These are phyloP conservation scores for Drosophila kokeensis DNA, from an alignment of 2,888 invertebrate genomes.

Conservation along the genomic window DNA sequence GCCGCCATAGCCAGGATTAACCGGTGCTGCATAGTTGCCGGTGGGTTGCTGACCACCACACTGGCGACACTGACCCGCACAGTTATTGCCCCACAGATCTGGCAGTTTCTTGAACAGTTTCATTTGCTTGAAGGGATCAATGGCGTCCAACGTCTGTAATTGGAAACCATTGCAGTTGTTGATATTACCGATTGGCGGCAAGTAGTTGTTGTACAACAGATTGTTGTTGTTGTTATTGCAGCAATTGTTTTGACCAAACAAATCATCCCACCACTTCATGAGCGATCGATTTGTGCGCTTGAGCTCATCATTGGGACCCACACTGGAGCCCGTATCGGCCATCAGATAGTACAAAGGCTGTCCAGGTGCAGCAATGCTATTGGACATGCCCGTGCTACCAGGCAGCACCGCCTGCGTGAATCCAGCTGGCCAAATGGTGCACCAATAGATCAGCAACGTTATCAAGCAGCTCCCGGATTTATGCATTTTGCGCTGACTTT, in stretches of 20 bases:
- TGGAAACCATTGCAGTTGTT: constrained; percentile 54
- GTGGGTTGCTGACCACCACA: constrained; percentile 34
- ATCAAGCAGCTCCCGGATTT: constrained; percentile 30
- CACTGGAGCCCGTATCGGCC: constrained; percentile 67
- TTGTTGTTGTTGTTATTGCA: constrained; percentile 51
- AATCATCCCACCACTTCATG: constrained; percentile 74
- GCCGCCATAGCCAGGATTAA: constrained; percentile 45
- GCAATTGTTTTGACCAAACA: constrained; percentile 57
- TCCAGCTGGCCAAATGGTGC: constrained; percentile 1
- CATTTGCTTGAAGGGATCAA: constrained; percentile 69
- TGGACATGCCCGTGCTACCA: constrained; percentile 5
- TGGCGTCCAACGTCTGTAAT: constrained; percentile 51
- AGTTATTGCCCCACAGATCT: constrained; percentile 52
- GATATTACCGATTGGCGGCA: constrained; percentile 7
- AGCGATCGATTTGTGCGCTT: constrained; percentile 71
- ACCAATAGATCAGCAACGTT: constrained; percentile 8
- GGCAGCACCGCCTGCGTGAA: constrained; percentile 9
- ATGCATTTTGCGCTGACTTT: constrained; percentile 46
- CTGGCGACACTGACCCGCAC: constrained; percentile 40
- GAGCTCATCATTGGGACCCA: constrained; percentile 61
- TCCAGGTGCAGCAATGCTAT: constrained; percentile 54
- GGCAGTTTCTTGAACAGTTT: constrained; percentile 59
- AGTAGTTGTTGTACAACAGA: constrained; percentile 26
- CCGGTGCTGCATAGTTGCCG: constrained; percentile 44
- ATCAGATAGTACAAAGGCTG: constrained; percentile 64